These are phyloP conservation scores for Myrmophylax atrothorax DNA, from an alignment of 2,113 vertebrate species.

Conservation along the genomic window DNA sequence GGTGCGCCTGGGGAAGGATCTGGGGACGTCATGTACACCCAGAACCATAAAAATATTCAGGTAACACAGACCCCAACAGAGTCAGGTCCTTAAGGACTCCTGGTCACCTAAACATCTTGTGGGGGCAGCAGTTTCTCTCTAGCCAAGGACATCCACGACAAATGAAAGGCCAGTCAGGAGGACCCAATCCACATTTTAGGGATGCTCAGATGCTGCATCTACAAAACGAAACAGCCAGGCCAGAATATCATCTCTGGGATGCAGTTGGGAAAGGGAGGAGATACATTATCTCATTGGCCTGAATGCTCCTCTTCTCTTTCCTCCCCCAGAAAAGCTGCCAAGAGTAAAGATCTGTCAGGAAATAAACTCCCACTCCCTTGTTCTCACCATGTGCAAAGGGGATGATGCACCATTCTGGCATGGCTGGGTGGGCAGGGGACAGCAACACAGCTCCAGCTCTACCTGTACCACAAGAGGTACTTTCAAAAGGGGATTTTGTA, in stretches of 20 bases:
- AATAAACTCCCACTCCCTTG: conserved; percentile 58
- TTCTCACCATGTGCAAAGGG: conserved; percentile 38
- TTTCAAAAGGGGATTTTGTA: not conserved
- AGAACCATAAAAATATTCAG: not conserved
- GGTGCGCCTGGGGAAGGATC: not conserved
- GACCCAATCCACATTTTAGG: not conserved
- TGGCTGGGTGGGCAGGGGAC: conserved; percentile 1
- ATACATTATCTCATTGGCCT: conserved; percentile 44
- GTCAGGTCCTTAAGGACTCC: not conserved
- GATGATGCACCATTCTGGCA: conserved; percentile 43
- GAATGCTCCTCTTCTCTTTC: conserved; percentile 36
- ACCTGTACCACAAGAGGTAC: not conserved
- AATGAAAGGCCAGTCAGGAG: not conserved
- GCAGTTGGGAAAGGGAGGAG: conserved; percentile 1
- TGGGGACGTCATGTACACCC: fast-evolving
- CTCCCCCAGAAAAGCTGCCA: conserved; percentile 63
- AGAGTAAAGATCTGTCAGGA: conserved; percentile 55
- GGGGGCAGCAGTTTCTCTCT: not conserved
- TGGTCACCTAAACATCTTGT: not conserved
- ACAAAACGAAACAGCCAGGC: not conserved
- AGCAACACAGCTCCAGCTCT: not conserved
- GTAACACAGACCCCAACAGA: not conserved
- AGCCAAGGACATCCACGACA: not conserved
- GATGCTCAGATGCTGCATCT: not conserved
- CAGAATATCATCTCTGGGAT: not conserved